Percentiles rank a stretch among this genome's conserved stretches.
These are phyloP conservation scores for Pentamera pediparva DNA, from an alignment of 53 echinoderm and acorn worm genomes.

Conservation along the genomic window DNA sequence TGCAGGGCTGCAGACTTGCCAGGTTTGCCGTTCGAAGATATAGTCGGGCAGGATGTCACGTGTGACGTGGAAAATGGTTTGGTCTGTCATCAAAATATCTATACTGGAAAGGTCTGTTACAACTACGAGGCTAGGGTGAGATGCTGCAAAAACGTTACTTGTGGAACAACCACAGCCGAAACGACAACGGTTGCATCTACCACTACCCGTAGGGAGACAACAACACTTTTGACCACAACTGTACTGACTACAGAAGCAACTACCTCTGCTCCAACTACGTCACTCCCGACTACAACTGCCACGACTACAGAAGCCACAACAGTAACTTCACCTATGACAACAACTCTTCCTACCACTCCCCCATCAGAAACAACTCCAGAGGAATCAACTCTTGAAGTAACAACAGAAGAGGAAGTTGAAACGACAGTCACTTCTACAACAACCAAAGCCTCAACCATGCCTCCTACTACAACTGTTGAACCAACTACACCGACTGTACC, in stretches of 20 bases:
- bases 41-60: conserved; percentile 3
- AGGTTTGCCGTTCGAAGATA: conserved; percentile 22
- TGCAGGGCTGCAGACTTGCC: conserved; percentile 17
- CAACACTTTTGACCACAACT: neutral
- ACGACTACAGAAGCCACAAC: neutral
- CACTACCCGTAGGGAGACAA: neutral
- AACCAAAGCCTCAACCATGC: neutral
- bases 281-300: neutral
- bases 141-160: conserved; percentile 7
- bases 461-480: neutral
- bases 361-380: neutral
- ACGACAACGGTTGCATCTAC: neutral
- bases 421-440: neutral
- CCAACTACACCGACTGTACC: neutral
- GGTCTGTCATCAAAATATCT: conserved; percentile 9
- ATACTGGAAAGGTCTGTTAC: neutral
- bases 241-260: neutral
- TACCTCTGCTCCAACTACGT: neutral
- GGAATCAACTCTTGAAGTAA: neutral
- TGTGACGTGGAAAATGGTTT: conserved; percentile 1
- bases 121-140: conserved; percentile 12
- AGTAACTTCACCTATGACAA: neutral
- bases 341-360: neutral
- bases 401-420: neutral
- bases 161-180: neutral